Percentiles rank a stretch among this genome's conserved stretches.
Evolutionary conservation across 2,797 vertebrate genomes (phyloP).

Genomic region (Chaetodon trifasciatus): DNA sequence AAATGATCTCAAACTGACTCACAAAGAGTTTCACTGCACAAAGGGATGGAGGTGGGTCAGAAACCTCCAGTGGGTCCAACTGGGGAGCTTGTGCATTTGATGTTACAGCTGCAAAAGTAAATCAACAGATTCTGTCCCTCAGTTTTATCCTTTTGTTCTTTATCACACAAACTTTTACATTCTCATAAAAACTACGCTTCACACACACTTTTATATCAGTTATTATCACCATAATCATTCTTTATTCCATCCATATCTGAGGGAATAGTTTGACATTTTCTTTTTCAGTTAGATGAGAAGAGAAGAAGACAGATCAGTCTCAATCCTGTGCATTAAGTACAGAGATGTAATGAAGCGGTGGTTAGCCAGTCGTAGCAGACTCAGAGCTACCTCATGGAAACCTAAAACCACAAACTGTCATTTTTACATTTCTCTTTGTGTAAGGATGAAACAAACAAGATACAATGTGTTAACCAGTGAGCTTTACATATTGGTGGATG

Average conservation of each 20-base stretch:
- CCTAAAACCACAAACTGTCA: background rate
- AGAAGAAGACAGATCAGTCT: background rate
- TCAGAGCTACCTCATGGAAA: too few relatives aligned
- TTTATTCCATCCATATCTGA: background rate
- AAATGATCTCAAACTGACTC: constrained; percentile 62
- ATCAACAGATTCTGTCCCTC: background rate
- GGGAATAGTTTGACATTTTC: background rate
- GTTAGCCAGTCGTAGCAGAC: background rate
- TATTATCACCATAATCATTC: background rate
- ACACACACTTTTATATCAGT: background rate
- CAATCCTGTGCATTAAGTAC: background rate
- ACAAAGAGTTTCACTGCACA: constrained; percentile 27
- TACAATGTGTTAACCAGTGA: background rate
- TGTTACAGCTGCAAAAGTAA: constrained; percentile 47
- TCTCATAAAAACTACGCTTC: background rate
- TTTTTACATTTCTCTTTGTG: background rate
- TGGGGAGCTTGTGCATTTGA: constrained; percentile 7
- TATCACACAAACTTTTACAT: background rate
- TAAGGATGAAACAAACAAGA: background rate
- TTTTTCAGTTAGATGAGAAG: background rate
- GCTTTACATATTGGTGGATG: background rate
- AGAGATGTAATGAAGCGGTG: background rate
- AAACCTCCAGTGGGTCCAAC: background rate
- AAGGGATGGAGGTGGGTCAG: constrained; percentile 15
- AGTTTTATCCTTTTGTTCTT: background rate